Evolutionary conservation across 37 sponge, comb jelly and placozoan genomes (phyloP).

Genomic region (Hexactinellida sp.): DNA sequence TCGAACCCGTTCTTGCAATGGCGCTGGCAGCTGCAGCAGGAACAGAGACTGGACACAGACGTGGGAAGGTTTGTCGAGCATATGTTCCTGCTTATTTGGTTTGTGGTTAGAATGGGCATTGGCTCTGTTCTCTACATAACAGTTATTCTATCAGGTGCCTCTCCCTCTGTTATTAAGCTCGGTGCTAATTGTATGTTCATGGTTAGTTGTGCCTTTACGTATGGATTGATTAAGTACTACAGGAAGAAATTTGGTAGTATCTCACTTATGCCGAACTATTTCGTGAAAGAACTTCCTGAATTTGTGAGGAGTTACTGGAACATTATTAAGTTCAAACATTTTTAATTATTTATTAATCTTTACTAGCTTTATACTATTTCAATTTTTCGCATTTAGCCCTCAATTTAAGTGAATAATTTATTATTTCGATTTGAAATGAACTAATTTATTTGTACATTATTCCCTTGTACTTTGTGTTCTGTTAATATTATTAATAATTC

Average conservation of each 20-base stretch:
- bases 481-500: not conserved
- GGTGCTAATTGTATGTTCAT: not conserved
- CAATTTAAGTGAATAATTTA: not conserved
- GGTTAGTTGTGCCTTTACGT: not conserved
- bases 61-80: not conserved
- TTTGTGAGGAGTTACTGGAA: not conserved
- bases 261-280: not conserved
- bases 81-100: not conserved
- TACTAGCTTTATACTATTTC: not conserved
- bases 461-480: not conserved
- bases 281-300: not conserved
- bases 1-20: slow-evolving; percentile 69
- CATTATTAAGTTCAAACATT: not conserved
- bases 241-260: not conserved
- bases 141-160: not conserved
- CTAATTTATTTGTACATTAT: not conserved
- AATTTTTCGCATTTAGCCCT: not conserved
- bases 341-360: too few relatives aligned
- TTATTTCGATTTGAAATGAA: not conserved
- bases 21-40: not conserved
- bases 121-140: not conserved
- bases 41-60: slow-evolving; percentile 1
- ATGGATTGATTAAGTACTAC: not conserved
- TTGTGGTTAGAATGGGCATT: slow-evolving; percentile 14
- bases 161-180: not conserved